A percentile compares a stretch with the other conserved stretches of the same genome.
Evolutionary conservation across 2,113 vertebrate genomes (phyloP).

Genomic region (Aythya baeri): DNA sequence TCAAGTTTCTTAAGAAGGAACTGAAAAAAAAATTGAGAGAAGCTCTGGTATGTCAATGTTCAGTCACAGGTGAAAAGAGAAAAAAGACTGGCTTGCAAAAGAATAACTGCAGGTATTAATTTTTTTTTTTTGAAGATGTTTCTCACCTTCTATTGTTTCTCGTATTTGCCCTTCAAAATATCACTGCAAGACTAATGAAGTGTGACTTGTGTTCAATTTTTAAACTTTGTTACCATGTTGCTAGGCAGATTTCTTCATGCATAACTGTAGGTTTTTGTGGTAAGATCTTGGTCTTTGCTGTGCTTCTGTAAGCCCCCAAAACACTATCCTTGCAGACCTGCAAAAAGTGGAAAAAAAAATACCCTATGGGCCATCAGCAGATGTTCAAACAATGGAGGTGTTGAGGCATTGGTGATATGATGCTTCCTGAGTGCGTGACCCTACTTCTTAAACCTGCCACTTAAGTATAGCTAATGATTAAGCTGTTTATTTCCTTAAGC

Average conservation of each 20-base stretch:
- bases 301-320: background rate
- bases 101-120: background rate
- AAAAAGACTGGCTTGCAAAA: background rate
- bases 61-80: background rate
- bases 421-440: background rate
- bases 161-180: background rate
- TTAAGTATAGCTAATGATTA: background rate
- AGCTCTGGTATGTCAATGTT: background rate
- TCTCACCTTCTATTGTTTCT: background rate
- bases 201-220: background rate
- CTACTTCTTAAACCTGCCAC: background rate
- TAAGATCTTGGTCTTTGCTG: background rate
- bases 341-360: background rate
- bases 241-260: too few species aligned
- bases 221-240: background rate
- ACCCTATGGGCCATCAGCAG: background rate
- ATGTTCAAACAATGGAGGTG: background rate
- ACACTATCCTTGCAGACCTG: background rate
- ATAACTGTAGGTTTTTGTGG: background rate
- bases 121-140: background rate
- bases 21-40: background rate
- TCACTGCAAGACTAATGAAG: background rate
- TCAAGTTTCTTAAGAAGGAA: background rate
- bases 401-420: background rate
- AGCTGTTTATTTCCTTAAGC: background rate